These are phyloP conservation scores for Crocuta crocuta DNA, from an alignment of 2,113 vertebrate species.

Conservation along the genomic window DNA sequence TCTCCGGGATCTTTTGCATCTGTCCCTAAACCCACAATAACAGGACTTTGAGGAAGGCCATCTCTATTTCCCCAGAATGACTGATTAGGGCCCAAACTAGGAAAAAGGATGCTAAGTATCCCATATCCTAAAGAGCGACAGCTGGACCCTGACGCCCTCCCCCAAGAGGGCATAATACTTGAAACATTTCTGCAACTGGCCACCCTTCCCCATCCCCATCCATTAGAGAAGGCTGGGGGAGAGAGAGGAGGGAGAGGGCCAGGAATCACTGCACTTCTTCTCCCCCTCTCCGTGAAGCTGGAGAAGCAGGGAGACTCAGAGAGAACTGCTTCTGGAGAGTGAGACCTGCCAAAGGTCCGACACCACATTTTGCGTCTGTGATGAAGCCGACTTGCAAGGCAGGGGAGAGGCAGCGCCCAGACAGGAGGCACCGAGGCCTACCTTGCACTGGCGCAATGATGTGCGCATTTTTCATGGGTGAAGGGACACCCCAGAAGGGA, in stretches of 20 bases:
- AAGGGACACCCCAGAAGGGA: not conserved
- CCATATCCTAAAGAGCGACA: too few relatives aligned
- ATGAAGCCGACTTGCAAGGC: not conserved
- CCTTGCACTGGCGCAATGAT: not conserved
- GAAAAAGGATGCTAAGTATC: not conserved
- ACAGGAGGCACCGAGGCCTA: not conserved
- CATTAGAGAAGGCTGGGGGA: not conserved
- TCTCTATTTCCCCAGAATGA: not conserved
- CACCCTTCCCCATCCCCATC: not conserved
- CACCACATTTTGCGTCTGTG: not conserved
- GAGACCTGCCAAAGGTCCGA: too few relatives aligned
- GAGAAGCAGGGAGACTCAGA: not conserved
- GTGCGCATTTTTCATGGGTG: not conserved
- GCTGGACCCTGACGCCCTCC: too few relatives aligned
- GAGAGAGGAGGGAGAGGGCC: not conserved
- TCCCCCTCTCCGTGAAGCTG: not conserved
- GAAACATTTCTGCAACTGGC: not conserved
- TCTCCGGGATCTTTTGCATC: not conserved
- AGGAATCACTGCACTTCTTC: not conserved
- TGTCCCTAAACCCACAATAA: not conserved
- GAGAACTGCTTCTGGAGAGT: not conserved
- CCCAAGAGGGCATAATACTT: not conserved
- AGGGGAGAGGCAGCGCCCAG: not conserved
- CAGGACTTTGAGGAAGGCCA: not conserved
- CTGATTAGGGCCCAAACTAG: not conserved